These are phyloP conservation scores for Xylocampa areola DNA, from an alignment of 2,888 invertebrate species.

Conservation along the genomic window DNA sequence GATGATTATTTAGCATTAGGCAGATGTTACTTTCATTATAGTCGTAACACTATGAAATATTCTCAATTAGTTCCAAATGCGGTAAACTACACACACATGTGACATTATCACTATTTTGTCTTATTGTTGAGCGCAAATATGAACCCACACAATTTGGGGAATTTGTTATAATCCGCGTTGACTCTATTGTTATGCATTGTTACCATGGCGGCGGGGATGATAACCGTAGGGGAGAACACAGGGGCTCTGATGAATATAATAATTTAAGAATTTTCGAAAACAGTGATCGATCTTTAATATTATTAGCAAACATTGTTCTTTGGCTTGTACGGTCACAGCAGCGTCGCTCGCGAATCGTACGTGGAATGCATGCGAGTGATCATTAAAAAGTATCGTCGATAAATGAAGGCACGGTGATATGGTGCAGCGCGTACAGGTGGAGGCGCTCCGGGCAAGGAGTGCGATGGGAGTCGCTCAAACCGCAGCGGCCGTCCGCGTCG, in stretches of 20 bases:
- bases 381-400: slow-evolving; percentile 78
- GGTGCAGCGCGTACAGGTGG: slow-evolving; percentile 76
- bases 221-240: slow-evolving; percentile 71
- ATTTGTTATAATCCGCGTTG: slow-evolving; percentile 87
- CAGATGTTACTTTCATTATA: slow-evolving; percentile 86
- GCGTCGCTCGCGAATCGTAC: slow-evolving; percentile 45
- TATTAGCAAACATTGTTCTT: slow-evolving; percentile 62
- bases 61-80: slow-evolving; percentile 88
- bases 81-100: slow-evolving; percentile 86
- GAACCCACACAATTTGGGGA: slow-evolving; percentile 88
- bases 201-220: slow-evolving; percentile 70
- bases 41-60: slow-evolving; percentile 83
- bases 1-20: slow-evolving; percentile 61
- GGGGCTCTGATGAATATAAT: slow-evolving; percentile 72
- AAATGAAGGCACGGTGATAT: slow-evolving; percentile 75
- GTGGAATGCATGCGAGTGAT: slow-evolving; percentile 61
- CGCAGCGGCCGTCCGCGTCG: slow-evolving; percentile 62
- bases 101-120: slow-evolving; percentile 88
- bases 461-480: slow-evolving; percentile 74
- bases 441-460: slow-evolving; percentile 79
- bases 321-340: slow-evolving; percentile 33
- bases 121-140: slow-evolving; percentile 86
- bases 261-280: slow-evolving; percentile 73
- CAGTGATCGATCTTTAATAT: slow-evolving; percentile 71
- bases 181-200: slow-evolving; percentile 85